Evolutionary conservation across 2,797 vertebrate species (phyloP).

Genomic region (Rhinoraja longicauda): DNA sequence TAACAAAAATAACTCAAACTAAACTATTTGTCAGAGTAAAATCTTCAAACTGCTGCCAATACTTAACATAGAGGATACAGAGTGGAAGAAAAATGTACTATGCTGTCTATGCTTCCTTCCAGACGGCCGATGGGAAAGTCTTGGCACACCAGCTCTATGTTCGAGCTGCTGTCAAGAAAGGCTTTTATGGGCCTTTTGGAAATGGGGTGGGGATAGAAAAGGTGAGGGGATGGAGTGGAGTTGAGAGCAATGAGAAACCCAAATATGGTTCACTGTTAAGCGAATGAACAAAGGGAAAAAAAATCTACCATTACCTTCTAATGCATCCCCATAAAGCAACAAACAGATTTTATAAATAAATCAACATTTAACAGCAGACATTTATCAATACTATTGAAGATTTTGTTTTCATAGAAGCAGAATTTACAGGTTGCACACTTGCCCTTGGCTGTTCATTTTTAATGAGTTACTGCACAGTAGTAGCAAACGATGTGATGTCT

Average conservation of each 20-base stretch:
- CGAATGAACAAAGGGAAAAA: background rate
- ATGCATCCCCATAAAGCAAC: background rate
- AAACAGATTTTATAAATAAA: background rate
- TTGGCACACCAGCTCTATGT: background rate
- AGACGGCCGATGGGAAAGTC: background rate
- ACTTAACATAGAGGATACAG: background rate
- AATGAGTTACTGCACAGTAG: background rate
- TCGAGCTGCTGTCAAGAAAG: background rate
- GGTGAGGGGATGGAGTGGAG: too few relatives aligned
- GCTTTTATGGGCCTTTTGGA: background rate
- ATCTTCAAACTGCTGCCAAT: background rate
- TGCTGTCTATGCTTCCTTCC: background rate
- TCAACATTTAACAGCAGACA: conserved; percentile 1
- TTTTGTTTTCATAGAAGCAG: background rate
- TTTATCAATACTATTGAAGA: background rate
- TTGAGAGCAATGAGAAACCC: background rate
- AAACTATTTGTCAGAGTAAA: conserved; percentile 1
- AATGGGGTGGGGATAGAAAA: too few relatives aligned
- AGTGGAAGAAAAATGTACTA: background rate
- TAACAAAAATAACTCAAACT: background rate
- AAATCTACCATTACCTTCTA: background rate
- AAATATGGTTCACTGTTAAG: background rate
- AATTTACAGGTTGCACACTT: background rate
- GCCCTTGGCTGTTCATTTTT: background rate
- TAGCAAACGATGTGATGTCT: background rate